These are phyloP conservation scores for Zosterops japonicus DNA, from an alignment of 2,113 vertebrate genomes.

Conservation along the genomic window DNA sequence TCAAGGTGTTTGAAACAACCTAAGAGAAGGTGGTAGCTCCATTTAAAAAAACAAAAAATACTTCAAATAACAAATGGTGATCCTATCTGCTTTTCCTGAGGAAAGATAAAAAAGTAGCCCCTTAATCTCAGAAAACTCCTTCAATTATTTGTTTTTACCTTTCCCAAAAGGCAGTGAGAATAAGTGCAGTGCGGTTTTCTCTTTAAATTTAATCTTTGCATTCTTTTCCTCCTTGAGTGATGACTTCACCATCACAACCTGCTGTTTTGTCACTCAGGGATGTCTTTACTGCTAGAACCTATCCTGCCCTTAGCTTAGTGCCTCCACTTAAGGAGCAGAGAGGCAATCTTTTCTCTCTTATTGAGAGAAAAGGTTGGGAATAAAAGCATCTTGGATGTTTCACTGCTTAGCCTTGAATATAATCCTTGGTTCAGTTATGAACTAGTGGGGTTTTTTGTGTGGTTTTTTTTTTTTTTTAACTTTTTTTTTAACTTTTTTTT, in stretches of 20 bases:
- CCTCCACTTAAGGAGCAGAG: slow-evolving; percentile 2
- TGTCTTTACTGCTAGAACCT: background rate
- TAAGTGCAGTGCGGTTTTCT: background rate
- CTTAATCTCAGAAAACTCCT: background rate
- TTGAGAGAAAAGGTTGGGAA: background rate
- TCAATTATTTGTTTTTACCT: background rate
- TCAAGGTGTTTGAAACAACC: background rate
- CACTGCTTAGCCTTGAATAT: slow-evolving; percentile 26
- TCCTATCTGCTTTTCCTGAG: background rate
- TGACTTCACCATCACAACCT: background rate
- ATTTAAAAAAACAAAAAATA: background rate
- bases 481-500: background rate
- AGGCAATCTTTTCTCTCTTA: background rate
- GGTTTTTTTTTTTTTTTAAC: background rate
- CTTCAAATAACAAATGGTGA: background rate
- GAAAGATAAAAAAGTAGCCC: background rate
- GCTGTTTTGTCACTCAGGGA: background rate
- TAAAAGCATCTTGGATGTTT: slow-evolving; percentile 24
- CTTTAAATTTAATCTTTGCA: background rate
- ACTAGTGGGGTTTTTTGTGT: background rate
- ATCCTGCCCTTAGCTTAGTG: background rate
- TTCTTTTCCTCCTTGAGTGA: background rate
- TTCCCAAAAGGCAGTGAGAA: background rate
- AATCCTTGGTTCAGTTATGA: slow-evolving; percentile 60
- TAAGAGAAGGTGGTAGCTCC: background rate